phyloP scores from a whole-genome alignment of 2,797 vertebrate species.

The Xenentodon cancila region DNA sequence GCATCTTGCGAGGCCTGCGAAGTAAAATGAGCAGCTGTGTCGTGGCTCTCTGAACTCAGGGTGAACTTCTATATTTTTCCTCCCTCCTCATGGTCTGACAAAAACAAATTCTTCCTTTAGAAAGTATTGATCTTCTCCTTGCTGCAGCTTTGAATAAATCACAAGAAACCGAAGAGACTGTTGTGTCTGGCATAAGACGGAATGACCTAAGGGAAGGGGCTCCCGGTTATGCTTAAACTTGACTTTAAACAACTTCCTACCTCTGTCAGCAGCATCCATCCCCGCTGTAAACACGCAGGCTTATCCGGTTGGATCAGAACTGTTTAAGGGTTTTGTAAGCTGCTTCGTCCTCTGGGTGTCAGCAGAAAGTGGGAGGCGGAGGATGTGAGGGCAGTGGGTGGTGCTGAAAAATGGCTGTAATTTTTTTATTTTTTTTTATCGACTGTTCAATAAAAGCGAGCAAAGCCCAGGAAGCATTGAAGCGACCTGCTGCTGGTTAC shows the following conservation, averaged over 20 bases:
- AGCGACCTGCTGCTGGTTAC: too few species aligned
- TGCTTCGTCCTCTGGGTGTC: slow-evolving; percentile 7
- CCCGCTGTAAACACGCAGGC: too few species aligned
- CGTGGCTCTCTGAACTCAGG: slow-evolving; percentile 42
- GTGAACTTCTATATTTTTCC: slow-evolving; percentile 53
- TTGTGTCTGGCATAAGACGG: slow-evolving; percentile 25
- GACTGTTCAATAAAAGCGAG: too few species aligned
- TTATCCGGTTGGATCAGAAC: too few species aligned
- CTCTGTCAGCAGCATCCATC: neutral
- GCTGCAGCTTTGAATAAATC: slow-evolving; percentile 74
- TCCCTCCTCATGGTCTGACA: slow-evolving; percentile 30
- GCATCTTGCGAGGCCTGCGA: slow-evolving; percentile 3
- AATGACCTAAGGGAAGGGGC: slow-evolving; percentile 23
- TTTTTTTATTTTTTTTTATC: too few species aligned
- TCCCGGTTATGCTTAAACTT: slow-evolving; percentile 23
- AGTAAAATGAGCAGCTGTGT: slow-evolving; percentile 23
- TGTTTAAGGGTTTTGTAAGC: too few species aligned
- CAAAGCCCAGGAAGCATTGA: too few species aligned
- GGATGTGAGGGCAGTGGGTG: too few species aligned
- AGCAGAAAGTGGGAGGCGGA: too few species aligned
- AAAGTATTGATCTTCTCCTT: slow-evolving; percentile 72
- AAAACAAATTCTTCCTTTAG: slow-evolving; percentile 72
- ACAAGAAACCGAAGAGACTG: slow-evolving; percentile 65
- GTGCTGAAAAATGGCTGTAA: too few species aligned
- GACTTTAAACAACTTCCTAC: neutral